Percentiles rank a stretch among this genome's conserved stretches.
Conservation (phyloP, 2,888 invertebrate species). For the Drosophila prostipennis region DNA sequence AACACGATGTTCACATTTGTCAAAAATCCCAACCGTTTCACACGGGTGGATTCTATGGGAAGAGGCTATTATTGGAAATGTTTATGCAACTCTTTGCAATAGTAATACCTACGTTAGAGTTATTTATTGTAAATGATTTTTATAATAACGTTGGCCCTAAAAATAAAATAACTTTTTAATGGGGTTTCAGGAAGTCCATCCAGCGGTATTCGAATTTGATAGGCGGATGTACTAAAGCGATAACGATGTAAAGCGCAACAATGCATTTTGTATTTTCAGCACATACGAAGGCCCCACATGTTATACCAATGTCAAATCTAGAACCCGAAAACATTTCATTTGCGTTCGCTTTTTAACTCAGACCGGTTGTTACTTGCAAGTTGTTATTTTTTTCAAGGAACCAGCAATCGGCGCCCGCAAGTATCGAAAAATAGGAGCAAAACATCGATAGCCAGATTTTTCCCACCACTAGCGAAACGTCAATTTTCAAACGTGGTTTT, state of each 20-base stretch:
- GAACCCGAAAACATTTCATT: background rate
- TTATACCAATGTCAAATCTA: background rate
- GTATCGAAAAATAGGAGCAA: background rate
- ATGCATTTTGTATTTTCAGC: background rate
- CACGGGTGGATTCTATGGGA: no score
- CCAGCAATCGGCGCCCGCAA: background rate
- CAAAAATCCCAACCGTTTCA: no score
- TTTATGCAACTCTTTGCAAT: no score
- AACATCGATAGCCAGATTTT: background rate
- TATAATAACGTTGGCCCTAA: no score
- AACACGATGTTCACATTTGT: no score
- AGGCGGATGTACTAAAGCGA: background rate
- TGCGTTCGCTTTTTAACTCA: background rate
- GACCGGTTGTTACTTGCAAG: background rate
- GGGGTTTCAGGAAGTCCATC: background rate
- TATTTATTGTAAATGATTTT: no score
- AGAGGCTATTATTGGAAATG: no score
- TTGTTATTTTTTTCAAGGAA: background rate
- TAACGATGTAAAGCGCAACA: background rate
- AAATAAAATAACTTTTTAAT: no score
- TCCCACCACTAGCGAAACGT: background rate
- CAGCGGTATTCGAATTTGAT: background rate
- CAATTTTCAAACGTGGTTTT: slow-evolving; percentile 70
- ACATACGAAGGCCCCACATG: background rate
- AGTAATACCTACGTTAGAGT: no score